phyloP scores from a whole-genome alignment of 2,797 vertebrate genomes.

The Allobates femoralis region DNA sequence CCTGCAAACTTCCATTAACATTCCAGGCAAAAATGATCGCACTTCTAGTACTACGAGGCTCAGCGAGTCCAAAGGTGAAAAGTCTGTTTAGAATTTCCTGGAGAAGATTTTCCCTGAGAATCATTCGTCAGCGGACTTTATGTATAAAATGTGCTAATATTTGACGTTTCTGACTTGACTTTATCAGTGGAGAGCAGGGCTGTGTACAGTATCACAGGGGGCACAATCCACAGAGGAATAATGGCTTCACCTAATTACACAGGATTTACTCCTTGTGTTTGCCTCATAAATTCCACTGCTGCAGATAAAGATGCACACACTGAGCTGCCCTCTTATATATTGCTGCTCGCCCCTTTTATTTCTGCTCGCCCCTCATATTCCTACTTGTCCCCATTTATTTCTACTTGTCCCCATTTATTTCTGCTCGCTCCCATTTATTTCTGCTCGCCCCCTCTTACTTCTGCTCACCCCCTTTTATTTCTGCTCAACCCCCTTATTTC shows the following conservation, averaged over 20 bases:
- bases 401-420: too few relatives aligned
- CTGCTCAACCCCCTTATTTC: too few relatives aligned
- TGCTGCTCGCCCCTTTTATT: background rate
- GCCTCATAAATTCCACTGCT: constrained; percentile 48
- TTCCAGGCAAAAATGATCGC: constrained; percentile 38
- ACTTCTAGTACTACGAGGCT: constrained; percentile 25
- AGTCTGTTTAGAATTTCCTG: constrained; percentile 61
- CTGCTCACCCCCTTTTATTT: too few relatives aligned
- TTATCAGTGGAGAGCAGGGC: constrained; percentile 23
- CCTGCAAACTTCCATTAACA: constrained; percentile 60
- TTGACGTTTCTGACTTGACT: constrained; percentile 33
- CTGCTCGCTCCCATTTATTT: too few relatives aligned
- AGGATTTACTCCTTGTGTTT: constrained; percentile 49
- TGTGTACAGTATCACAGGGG: constrained; percentile 33
- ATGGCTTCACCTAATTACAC: constrained; percentile 50
- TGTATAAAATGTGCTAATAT: constrained; percentile 15
- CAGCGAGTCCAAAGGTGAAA: constrained; percentile 55
- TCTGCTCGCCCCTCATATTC: too few relatives aligned
- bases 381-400: too few relatives aligned
- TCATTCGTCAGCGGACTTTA: constrained; percentile 35
- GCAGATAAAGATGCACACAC: constrained; percentile 42
- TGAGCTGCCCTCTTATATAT: constrained; percentile 8
- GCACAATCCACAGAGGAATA: constrained; percentile 52
- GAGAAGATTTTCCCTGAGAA: constrained; percentile 20
- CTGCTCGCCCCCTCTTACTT: too few relatives aligned